phyloP scores from a whole-genome alignment of 2,797 vertebrate genomes.

The Urosaurus nigricauda region DNA sequence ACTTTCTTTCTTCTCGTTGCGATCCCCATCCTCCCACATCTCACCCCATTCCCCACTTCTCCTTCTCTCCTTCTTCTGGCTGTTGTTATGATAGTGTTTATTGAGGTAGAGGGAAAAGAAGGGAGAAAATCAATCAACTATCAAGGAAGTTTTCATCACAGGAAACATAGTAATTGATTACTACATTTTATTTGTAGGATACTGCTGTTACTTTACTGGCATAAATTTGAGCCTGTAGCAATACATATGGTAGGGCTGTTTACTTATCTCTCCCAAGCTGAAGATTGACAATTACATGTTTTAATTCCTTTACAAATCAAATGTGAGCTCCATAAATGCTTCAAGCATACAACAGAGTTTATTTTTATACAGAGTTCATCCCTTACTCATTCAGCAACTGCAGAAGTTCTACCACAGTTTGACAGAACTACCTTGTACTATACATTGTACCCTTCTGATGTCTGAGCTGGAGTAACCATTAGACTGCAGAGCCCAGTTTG shows the following conservation, averaged over 20 bases:
- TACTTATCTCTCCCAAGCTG: slow-evolving; percentile 13
- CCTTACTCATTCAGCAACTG: background rate
- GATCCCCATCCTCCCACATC: background rate
- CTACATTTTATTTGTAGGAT: slow-evolving; percentile 58
- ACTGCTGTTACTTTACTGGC: slow-evolving; percentile 47
- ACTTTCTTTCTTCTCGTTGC: background rate
- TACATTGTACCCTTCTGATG: background rate
- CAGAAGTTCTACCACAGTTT: no score
- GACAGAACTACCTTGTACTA: background rate
- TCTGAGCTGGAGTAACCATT: no score
- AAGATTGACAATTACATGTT: slow-evolving; percentile 48
- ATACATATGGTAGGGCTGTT: slow-evolving; percentile 14
- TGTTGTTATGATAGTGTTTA: background rate
- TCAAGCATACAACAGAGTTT: fast-evolving
- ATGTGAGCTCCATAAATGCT: background rate
- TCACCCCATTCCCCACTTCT: background rate
- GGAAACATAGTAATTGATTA: slow-evolving; percentile 52
- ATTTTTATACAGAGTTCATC: background rate
- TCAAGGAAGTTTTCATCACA: slow-evolving; percentile 10
- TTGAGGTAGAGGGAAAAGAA: background rate
- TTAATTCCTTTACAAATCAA: slow-evolving; percentile 15
- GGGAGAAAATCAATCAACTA: background rate
- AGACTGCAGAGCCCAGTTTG: no score
- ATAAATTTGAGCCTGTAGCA: slow-evolving; percentile 53
- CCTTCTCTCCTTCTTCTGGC: background rate